These are phyloP conservation scores for Pelecanoides urinatrix DNA, from an alignment of 2,113 vertebrate species.

Conservation along the genomic window DNA sequence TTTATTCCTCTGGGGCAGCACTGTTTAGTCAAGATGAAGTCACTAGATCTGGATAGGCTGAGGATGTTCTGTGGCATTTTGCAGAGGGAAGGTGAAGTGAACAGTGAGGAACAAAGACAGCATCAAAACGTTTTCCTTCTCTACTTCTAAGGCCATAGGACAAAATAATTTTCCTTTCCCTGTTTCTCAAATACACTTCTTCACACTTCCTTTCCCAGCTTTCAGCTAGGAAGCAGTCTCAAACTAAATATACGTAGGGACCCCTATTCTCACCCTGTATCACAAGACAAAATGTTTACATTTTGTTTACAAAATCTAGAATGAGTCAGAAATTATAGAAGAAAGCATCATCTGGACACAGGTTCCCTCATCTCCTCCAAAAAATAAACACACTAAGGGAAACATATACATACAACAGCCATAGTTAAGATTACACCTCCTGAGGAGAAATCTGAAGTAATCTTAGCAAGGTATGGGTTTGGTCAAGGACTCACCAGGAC, in stretches of 20 bases:
- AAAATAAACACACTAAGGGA: neutral
- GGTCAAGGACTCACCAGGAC: neutral
- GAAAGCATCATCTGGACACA: neutral
- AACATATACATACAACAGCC: neutral
- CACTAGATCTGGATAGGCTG: neutral
- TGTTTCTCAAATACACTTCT: neutral
- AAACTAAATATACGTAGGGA: neutral
- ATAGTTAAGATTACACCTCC: neutral
- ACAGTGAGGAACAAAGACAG: neutral
- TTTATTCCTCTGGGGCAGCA: neutral
- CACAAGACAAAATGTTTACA: neutral
- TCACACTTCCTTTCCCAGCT: neutral
- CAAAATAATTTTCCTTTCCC: neutral
- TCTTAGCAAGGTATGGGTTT: neutral
- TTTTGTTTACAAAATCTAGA: neutral
- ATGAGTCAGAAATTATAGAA: neutral
- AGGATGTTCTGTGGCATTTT: neutral
- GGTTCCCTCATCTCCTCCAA: neutral
- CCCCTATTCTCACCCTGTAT: neutral
- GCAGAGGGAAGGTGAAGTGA: neutral
- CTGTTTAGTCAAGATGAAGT: neutral
- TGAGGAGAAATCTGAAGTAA: neutral
- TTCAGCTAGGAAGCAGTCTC: neutral
- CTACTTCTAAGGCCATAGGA: neutral
- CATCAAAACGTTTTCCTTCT: neutral